Evolutionary conservation across 2,113 vertebrate genomes (phyloP).

Genomic region (Rhinolophus sinicus): DNA sequence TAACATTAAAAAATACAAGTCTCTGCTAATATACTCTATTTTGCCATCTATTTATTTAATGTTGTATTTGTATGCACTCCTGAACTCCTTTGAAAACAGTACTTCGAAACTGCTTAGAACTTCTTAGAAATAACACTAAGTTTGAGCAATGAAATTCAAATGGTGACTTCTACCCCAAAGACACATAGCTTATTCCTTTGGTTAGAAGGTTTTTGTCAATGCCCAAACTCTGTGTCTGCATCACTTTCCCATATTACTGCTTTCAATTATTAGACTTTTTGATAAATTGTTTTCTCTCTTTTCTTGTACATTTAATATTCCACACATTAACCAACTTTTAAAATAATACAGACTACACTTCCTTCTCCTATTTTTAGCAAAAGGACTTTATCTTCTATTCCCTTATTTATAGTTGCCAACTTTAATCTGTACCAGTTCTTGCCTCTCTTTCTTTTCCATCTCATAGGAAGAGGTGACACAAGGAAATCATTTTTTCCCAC

Average conservation of each 20-base stretch:
- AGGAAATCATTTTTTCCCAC: not conserved
- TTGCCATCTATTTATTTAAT: not conserved
- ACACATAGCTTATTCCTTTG: not conserved
- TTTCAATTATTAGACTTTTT: not conserved
- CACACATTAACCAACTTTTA: not conserved
- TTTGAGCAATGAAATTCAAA: not conserved
- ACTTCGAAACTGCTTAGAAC: not conserved
- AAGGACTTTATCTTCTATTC: not conserved
- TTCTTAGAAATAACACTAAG: not conserved
- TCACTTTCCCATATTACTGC: not conserved
- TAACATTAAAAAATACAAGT: not conserved
- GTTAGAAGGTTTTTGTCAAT: not conserved
- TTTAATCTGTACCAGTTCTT: not conserved
- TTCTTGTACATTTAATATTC: not conserved
- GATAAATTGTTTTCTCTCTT: not conserved
- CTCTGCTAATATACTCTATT: not conserved
- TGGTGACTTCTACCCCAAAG: not conserved
- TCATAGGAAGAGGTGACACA: not conserved
- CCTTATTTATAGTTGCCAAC: not conserved
- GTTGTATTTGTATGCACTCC: not conserved
- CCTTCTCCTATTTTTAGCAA: not conserved
- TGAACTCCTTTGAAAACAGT: not conserved
- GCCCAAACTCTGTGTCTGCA: not conserved
- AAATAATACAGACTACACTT: not conserved
- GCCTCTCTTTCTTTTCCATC: not conserved